Evolutionary conservation across 2,888 invertebrate species (phyloP), one percentile per base, ranked within the genome.

Genomic region (Tetheella fluctuosa): DNA sequence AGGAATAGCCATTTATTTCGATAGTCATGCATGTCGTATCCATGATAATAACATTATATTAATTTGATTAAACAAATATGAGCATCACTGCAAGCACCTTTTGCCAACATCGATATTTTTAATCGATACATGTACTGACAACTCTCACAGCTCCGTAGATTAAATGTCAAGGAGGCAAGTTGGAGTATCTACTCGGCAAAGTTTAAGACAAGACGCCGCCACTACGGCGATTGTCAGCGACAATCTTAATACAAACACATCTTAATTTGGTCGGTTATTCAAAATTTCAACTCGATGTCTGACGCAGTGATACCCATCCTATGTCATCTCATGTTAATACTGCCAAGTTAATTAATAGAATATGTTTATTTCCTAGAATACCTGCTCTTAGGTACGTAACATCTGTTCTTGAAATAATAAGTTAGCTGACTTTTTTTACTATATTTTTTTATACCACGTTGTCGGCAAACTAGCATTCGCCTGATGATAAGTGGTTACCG

Each of bases 161-260:
- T 67, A 67, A 63, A 60, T 65, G 63, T 64, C 65, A 59, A 63
- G 61, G 42, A 58, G 57, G 53, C 58, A 61, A 60, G 59, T 64
- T 61, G 20, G 57, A 30, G 34, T 53, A 54, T 58, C 39, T 54
- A 37, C 58, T 57, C 13, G 12, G 56, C 20, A 37, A 61, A 57
- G 52, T 58, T 59, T 25, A 54, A 57, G 58, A 60, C 55, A 52
- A 61, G 39, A 55, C n/a, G 48, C 37, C 53, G 48, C 37, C 56
- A 34, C 42, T 42, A 54, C 53, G 62, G 34, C 20, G 17, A 53
- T 54, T 57, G 57, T 54, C 52, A 57, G 57, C 30, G 59, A 59
- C 56, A 62, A 61, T 59, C 55, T 52, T 23, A 57, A 56, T 30
- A 34, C 55, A 25, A 34, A 55, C 34, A 55, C 55, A 23, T 20